Percentiles rank a stretch among this genome's conserved stretches.
These are phyloP conservation scores for Plestiodon gilberti DNA, from an alignment of 2,113 vertebrate species.

Conservation along the genomic window DNA sequence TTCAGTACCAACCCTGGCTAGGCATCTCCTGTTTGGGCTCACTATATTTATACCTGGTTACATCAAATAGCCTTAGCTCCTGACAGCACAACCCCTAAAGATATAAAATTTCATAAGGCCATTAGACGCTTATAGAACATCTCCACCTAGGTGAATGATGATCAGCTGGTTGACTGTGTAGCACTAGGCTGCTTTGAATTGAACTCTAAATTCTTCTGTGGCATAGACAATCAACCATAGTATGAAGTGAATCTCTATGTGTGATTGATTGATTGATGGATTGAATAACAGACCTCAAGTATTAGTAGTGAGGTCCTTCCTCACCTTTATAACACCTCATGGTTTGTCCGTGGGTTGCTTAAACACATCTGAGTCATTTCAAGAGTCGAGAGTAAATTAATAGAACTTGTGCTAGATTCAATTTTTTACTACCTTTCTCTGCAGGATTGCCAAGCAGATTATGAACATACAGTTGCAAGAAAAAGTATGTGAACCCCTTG, in stretches of 20 bases:
- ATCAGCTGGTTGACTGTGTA: constrained; percentile 3
- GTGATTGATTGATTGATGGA: too few species aligned
- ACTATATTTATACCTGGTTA: constrained; percentile 60
- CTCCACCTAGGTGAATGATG: not conserved
- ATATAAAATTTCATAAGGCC: constrained; percentile 31
- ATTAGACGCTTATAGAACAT: constrained; percentile 16
- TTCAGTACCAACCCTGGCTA: constrained; percentile 44
- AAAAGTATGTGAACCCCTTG: too few species aligned
- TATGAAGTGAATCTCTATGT: too few species aligned
- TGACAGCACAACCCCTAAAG: constrained; percentile 48
- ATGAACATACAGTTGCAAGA: too few species aligned
- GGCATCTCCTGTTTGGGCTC: constrained; percentile 23
- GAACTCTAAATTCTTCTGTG: not conserved
- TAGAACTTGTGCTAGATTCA: rapidly evolving
- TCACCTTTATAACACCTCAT: not conserved
- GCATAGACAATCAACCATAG: not conserved
- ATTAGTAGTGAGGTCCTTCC: not conserved
- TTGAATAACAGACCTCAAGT: not conserved
- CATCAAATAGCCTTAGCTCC: constrained; percentile 39
- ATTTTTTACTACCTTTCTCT: not conserved
- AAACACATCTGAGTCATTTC: rapidly evolving
- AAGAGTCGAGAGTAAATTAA: not conserved
- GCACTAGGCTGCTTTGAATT: rapidly evolving
- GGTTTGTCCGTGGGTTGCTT: not conserved
- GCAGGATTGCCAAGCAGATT: not conserved